These are phyloP conservation scores for Actinia equina DNA, from an alignment of 64 coral and sea anemone genomes.

Conservation along the genomic window DNA sequence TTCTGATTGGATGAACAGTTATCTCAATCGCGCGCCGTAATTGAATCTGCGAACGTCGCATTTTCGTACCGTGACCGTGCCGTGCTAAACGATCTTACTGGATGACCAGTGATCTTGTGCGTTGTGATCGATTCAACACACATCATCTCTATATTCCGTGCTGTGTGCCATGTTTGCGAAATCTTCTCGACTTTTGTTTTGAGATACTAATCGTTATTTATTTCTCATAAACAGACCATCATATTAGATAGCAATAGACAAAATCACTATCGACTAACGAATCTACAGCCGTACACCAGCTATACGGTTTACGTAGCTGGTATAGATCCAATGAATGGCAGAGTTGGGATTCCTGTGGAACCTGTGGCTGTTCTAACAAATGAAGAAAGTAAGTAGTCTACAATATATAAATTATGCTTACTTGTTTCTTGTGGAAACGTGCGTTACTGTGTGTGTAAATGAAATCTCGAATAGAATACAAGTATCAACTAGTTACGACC, in stretches of 20 bases:
- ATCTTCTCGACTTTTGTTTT: background rate
- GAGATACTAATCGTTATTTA: background rate
- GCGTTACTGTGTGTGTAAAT: too few relatives aligned
- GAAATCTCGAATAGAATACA: too few relatives aligned
- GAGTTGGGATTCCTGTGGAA: constrained; percentile 8
- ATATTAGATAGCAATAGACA: background rate
- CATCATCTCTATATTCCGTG: background rate
- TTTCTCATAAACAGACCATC: background rate
- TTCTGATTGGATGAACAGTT: too few relatives aligned
- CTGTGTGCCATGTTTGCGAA: background rate
- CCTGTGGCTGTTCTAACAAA: background rate
- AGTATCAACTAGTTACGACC: too few relatives aligned
- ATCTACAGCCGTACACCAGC: background rate
- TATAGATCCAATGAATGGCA: background rate
- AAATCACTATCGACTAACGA: background rate
- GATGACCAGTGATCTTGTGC: too few relatives aligned
- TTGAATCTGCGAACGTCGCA: too few relatives aligned
- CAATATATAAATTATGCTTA: background rate
- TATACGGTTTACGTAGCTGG: constrained; percentile 17
- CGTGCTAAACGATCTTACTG: too few relatives aligned
- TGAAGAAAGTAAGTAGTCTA: constrained; percentile 21
- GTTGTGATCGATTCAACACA: too few relatives aligned
- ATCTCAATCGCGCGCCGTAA: too few relatives aligned
- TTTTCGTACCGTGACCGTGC: too few relatives aligned
- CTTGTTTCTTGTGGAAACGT: background rate